These are phyloP conservation scores for Otus sunia DNA, from an alignment of 2,113 vertebrate genomes.

Conservation along the genomic window DNA sequence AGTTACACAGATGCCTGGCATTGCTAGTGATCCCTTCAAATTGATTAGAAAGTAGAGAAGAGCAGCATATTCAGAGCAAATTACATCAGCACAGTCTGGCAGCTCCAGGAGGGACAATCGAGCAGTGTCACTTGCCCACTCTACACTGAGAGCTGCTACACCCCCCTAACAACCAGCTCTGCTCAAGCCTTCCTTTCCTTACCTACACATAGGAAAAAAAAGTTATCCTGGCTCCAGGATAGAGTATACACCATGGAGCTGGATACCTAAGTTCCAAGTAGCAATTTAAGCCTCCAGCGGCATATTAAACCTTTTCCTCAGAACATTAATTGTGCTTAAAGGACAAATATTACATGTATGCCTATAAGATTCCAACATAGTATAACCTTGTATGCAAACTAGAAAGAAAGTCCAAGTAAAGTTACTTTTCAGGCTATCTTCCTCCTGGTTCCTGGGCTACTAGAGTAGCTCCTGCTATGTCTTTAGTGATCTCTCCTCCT, in stretches of 20 bases:
- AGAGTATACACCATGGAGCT: no score
- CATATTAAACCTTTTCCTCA: neutral
- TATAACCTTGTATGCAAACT: neutral
- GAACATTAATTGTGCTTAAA: neutral
- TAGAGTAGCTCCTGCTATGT: neutral
- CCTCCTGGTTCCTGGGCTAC: neutral
- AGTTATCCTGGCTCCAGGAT: neutral
- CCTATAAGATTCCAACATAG: neutral
- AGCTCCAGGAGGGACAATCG: neutral
- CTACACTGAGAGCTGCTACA: neutral
- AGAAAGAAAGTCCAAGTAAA: neutral
- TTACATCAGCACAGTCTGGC: neutral
- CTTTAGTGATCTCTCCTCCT: neutral
- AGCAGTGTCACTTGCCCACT: neutral
- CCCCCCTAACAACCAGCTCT: neutral
- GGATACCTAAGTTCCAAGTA: neutral
- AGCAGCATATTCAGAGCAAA: neutral
- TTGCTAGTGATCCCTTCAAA: neutral
- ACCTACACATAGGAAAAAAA: accelerated
- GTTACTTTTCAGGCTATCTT: neutral
- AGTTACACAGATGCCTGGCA: neutral
- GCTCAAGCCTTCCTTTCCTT: neutral
- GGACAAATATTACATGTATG: neutral
- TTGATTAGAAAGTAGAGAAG: neutral
- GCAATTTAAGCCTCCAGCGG: neutral